These are phyloP conservation scores for Drosophila nikananu DNA, from an alignment of 1,140 invertebrate genomes.

Conservation along the genomic window DNA sequence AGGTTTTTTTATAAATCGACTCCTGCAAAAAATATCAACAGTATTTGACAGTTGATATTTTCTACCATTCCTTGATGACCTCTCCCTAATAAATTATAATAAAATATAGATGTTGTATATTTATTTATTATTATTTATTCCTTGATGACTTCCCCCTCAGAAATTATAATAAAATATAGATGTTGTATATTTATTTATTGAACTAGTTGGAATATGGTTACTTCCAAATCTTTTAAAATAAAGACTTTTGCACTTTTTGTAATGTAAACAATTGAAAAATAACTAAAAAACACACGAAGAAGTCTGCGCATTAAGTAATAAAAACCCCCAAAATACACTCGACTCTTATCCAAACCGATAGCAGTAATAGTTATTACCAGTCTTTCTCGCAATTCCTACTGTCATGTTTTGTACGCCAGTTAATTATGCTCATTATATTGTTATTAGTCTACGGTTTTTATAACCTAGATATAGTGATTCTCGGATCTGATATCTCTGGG, in stretches of 20 bases:
- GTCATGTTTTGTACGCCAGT: constrained; percentile 7
- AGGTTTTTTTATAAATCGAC: too few species aligned
- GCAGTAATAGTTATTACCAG: constrained; percentile 24
- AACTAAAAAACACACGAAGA: not conserved
- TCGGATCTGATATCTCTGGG: not conserved
- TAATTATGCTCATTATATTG: constrained; percentile 11
- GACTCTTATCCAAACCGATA: not conserved
- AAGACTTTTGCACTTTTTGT: not conserved
- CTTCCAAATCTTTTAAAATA: not conserved
- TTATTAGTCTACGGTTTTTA: not conserved
- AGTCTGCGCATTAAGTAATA: not conserved
- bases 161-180: too few species aligned
- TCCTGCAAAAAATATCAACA: too few species aligned
- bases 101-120: not conserved
- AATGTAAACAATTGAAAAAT: not conserved
- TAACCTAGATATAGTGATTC: not conserved
- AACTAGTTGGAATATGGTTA: not conserved
- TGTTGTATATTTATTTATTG: too few species aligned
- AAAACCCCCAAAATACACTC: not conserved
- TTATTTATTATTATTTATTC: too few species aligned
- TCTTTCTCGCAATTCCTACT: constrained; percentile 13
- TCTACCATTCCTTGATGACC: too few species aligned
- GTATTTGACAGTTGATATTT: too few species aligned
- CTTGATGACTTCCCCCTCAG: too few species aligned
- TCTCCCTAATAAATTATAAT: too few species aligned